phyloP scores from a whole-genome alignment of 2,797 vertebrate species.

The Myotis vivesi region DNA sequence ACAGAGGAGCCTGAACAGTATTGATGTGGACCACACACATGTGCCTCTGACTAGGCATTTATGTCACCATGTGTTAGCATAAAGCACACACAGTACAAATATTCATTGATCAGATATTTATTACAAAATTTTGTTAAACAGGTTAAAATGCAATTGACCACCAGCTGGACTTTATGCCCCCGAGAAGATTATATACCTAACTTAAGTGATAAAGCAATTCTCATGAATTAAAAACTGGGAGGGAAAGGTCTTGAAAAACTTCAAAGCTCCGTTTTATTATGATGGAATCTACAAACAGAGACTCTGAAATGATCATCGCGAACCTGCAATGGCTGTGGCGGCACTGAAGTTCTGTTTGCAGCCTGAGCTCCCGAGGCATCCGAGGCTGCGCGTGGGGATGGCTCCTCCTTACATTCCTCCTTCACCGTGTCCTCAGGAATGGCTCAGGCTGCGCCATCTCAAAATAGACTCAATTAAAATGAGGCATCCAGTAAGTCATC shows the following conservation, averaged over 20 bases:
- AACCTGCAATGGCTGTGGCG: not conserved
- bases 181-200: conserved; percentile 57
- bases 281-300: conserved; percentile 10
- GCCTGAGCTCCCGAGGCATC: not conserved
- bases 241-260: conserved; percentile 53
- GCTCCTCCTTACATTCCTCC: not conserved
- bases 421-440: not conserved
- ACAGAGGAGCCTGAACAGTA: not conserved
- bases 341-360: not conserved
- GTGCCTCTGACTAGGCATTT: not conserved
- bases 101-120: conserved; percentile 60
- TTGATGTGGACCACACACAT: not conserved
- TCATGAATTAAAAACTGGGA: conserved; percentile 49
- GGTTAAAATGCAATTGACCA: conserved; percentile 49
- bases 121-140: conserved; percentile 56
- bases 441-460: not conserved
- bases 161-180: conserved; percentile 36
- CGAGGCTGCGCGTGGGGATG: not conserved
- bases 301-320: not conserved
- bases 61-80: not conserved
- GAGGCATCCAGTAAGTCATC: conserved; percentile 3
- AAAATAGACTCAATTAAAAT: not conserved
- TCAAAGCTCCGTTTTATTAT: conserved; percentile 21
- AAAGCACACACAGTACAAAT: conserved; percentile 10
- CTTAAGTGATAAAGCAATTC: conserved; percentile 59